Percentiles rank a stretch among this genome's conserved stretches.
These are phyloP conservation scores for Lampropteryx suffumata DNA, from an alignment of 2,888 invertebrate genomes.

Conservation along the genomic window DNA sequence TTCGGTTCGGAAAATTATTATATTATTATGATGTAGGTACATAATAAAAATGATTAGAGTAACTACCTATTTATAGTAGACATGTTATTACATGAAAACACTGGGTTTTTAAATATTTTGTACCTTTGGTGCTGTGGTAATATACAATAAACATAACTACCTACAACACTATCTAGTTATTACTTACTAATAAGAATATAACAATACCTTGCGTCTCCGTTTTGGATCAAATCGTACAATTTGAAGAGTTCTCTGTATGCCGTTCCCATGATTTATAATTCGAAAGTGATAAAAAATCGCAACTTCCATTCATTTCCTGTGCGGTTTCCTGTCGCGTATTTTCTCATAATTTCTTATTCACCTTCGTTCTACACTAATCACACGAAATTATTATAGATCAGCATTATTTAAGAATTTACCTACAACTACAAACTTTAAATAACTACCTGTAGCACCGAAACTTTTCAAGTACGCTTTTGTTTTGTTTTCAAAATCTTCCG, in stretches of 20 bases:
- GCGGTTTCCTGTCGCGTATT: slow-evolving; percentile 55
- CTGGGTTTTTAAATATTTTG: too few species aligned
- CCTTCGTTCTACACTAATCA: neutral
- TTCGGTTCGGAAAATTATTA: too few species aligned
- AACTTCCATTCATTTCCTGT: slow-evolving; percentile 71
- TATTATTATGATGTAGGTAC: too few species aligned
- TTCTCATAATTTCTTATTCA: slow-evolving; percentile 11
- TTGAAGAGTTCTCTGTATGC: slow-evolving; percentile 74
- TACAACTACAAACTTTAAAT: slow-evolving; percentile 8
- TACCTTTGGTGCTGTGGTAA: too few species aligned
- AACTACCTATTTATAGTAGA: too few species aligned
- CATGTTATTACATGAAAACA: too few species aligned
- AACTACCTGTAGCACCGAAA: neutral
- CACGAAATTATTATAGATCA: neutral
- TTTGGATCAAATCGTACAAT: slow-evolving; percentile 85
- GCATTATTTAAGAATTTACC: too few species aligned
- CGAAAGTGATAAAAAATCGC: slow-evolving; percentile 55
- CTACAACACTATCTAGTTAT: too few species aligned
- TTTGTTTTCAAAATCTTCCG: slow-evolving; percentile 35
- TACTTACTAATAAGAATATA: neutral
- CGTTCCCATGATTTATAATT: slow-evolving; percentile 60
- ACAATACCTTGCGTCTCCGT: slow-evolving; percentile 82
- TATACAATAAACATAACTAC: too few species aligned
- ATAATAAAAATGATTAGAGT: too few species aligned
- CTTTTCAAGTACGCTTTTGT: slow-evolving; percentile 44